Conservation (phyloP, 1,140 invertebrate genomes). For the Drosophila sulfurigaster region DNA sequence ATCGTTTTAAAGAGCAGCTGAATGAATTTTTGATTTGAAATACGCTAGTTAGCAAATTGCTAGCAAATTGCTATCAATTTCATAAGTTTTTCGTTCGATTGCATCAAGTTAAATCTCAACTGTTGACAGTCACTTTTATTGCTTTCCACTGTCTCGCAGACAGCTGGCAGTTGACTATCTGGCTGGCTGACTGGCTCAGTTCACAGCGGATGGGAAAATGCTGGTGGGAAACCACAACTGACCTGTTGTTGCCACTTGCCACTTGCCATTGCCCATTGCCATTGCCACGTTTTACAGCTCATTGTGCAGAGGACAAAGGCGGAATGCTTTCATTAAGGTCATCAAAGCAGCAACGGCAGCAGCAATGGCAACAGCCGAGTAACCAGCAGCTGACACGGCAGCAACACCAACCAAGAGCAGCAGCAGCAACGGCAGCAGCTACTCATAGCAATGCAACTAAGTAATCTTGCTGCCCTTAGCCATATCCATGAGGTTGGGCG, state of each 20-base stretch:
- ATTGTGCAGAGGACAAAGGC: constrained; percentile 42
- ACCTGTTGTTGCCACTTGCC: constrained; percentile 27
- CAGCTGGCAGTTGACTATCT: neutral
- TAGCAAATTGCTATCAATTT: neutral
- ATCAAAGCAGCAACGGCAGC: constrained; percentile 22
- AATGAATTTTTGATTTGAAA: too few relatives aligned
- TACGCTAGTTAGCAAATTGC: too few relatives aligned
- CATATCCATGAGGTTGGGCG: constrained; percentile 3
- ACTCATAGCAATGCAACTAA: constrained; percentile 22
- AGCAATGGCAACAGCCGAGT: neutral
- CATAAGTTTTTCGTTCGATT: constrained; percentile 27
- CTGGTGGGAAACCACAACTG: constrained; percentile 10
- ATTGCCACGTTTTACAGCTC: constrained; percentile 40
- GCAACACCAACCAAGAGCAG: neutral
- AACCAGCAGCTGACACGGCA: neutral
- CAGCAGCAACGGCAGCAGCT: constrained; percentile 1
- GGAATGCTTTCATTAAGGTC: constrained; percentile 40
- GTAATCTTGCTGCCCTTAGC: constrained; percentile 25
- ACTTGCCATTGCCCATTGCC: constrained; percentile 13
- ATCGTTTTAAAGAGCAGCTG: neutral
- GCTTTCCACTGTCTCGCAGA: neutral
- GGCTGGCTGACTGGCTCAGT: neutral
- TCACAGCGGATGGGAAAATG: neutral
- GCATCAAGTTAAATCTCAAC: constrained; percentile 15
- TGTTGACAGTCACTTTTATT: constrained; percentile 17